These are phyloP conservation scores for Cynaeus angustus DNA, from an alignment of 2,888 invertebrate species.

Conservation along the genomic window DNA sequence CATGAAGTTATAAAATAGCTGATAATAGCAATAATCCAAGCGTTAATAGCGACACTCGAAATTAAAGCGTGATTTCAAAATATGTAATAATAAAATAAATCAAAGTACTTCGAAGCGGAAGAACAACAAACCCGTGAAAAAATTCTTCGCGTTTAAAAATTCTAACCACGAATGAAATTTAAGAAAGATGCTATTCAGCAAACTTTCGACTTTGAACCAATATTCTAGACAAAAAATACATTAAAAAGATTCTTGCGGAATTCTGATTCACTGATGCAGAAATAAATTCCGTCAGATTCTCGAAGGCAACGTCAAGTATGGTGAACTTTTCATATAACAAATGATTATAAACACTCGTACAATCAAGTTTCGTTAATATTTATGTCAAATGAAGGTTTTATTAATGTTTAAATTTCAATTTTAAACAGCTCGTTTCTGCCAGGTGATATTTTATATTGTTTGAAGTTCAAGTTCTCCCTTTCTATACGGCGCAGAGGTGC, in stretches of 20 bases:
- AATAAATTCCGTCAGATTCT: constrained; percentile 21
- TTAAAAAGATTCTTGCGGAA: constrained; percentile 34
- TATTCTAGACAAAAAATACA: constrained; percentile 35
- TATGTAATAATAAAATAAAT: constrained; percentile 22
- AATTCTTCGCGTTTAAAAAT: constrained; percentile 20
- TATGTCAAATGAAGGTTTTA: not conserved
- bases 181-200: constrained; percentile 28
- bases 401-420: constrained; percentile 1
- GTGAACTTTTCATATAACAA: constrained; percentile 11
- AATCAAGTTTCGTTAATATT: constrained; percentile 7
- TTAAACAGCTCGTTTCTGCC: not conserved
- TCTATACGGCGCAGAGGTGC: too few species aligned
- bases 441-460: too few species aligned
- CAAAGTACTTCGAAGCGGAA: constrained; percentile 7
- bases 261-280: constrained; percentile 32
- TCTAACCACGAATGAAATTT: constrained; percentile 28
- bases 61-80: constrained; percentile 17
- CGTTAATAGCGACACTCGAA: constrained; percentile 10
- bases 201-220: constrained; percentile 36
- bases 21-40: constrained; percentile 6
- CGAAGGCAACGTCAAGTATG: constrained; percentile 14
- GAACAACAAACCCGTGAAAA: constrained; percentile 27
- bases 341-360: constrained; percentile 19
- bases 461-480: too few species aligned
- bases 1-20: constrained; percentile 26